Conservation (phyloP, 2,888 invertebrate species). For the Blastobasis adustella region DNA sequence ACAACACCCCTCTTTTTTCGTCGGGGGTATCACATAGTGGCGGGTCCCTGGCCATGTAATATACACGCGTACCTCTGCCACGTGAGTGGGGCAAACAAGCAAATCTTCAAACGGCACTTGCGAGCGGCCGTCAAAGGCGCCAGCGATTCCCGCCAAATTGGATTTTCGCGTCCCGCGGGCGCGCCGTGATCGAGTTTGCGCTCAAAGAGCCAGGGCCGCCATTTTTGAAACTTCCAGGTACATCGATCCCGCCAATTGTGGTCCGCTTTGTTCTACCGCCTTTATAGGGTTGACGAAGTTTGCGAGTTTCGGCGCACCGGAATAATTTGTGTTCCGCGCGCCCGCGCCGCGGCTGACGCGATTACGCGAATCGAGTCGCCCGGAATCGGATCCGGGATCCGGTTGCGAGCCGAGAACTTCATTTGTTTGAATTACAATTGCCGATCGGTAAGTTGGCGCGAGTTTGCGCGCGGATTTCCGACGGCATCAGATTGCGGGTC, state of each 20-base stretch:
- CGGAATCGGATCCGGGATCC: conserved; percentile 28
- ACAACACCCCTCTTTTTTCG: no score
- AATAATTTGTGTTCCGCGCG: conserved; percentile 60
- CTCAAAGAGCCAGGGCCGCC: conserved; percentile 71
- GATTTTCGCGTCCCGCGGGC: conserved; percentile 72
- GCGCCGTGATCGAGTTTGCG: conserved; percentile 62
- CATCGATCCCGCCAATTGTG: conserved; percentile 60
- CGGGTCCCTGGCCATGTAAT: background rate
- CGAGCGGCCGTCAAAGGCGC: conserved; percentile 62
- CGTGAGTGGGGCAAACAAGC: conserved; percentile 34
- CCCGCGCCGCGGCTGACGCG: conserved; percentile 45
- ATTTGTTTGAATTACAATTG: conserved; percentile 43
- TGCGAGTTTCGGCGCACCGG: conserved; percentile 61
- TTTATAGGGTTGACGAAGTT: conserved; percentile 70
- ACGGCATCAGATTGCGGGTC: background rate
- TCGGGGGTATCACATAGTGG: no score
- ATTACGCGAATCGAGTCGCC: conserved; percentile 34
- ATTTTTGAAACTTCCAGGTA: conserved; percentile 71
- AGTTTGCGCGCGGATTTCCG: background rate
- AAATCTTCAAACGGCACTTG: conserved; percentile 45
- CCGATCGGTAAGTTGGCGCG: conserved; percentile 12
- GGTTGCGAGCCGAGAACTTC: conserved; percentile 55
- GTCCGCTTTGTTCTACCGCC: conserved; percentile 69
- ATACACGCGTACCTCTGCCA: conserved; percentile 10
- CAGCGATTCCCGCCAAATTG: conserved; percentile 66